Conservation (phyloP, 2,888 invertebrate genomes). For the Tupiocoris notatus region DNA sequence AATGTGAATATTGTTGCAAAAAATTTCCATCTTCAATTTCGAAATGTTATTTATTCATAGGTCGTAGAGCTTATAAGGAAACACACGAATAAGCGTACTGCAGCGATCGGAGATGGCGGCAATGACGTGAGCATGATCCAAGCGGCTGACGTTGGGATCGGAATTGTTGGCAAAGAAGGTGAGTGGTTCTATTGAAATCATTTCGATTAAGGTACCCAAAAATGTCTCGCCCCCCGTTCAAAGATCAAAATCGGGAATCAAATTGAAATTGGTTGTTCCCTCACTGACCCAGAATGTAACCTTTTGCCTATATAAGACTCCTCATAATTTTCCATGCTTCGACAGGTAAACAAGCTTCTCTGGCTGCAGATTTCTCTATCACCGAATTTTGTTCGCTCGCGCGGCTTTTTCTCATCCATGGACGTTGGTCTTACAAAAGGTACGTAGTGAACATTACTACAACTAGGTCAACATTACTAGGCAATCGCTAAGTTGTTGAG, state of each 20-base stretch:
- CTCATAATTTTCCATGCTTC: not conserved
- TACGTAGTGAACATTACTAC: no score
- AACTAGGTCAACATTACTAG: no score
- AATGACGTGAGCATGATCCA: constrained; percentile 74
- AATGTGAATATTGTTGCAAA: no score
- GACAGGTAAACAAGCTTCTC: constrained; percentile 78
- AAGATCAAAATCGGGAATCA: no score
- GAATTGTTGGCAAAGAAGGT: constrained; percentile 87
- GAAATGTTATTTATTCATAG: constrained; percentile 52
- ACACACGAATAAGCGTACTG: constrained; percentile 62
- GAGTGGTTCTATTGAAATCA: no score
- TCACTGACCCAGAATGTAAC: no score
- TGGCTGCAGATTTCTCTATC: constrained; percentile 95
- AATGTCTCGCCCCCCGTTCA: no score
- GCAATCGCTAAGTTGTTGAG: no score
- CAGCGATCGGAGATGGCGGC: constrained; percentile 65
- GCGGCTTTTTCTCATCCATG: constrained; percentile 84
- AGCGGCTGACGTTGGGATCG: constrained; percentile 68
- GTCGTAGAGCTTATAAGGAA: constrained; percentile 65
- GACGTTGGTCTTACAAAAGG: constrained; percentile 77
- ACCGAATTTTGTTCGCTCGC: constrained; percentile 83
- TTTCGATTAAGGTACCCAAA: no score
- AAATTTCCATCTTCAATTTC: no score
- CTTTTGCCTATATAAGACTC: no score
- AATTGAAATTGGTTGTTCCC: no score